Evolutionary conservation across 1,140 invertebrate species (phyloP).

Genomic region (Bicyclus anynana): DNA sequence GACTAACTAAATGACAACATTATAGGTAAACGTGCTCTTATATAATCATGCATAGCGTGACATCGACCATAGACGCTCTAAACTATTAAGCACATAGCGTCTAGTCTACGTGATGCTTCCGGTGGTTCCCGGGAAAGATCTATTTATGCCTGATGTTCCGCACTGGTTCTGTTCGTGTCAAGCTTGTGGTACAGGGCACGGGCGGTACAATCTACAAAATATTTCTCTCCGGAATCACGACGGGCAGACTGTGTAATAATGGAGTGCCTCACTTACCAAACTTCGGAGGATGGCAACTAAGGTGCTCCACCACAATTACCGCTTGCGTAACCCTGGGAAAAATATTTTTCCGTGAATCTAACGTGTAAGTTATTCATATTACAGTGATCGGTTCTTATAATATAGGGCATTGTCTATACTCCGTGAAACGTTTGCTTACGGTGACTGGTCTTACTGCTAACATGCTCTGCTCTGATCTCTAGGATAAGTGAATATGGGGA

Average conservation of each 20-base stretch:
- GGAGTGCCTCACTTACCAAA: constrained; percentile 77
- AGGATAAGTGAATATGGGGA: constrained; percentile 48
- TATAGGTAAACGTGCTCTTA: constrained; percentile 70
- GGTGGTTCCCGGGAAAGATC: constrained; percentile 74
- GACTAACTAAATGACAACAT: constrained; percentile 42
- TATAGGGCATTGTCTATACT: constrained; percentile 51
- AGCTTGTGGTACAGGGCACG: constrained; percentile 62
- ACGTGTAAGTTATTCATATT: constrained; percentile 71
- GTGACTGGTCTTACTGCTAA: constrained; percentile 51
- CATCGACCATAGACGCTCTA: constrained; percentile 60
- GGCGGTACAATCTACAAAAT: constrained; percentile 75
- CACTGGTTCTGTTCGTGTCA: constrained; percentile 58
- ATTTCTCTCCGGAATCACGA: constrained; percentile 76
- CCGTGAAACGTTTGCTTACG: constrained; percentile 50
- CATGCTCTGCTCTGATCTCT: constrained; percentile 55
- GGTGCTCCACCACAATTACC: constrained; percentile 77
- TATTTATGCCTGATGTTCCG: constrained; percentile 75
- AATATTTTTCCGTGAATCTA: constrained; percentile 77
- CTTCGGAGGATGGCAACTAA: constrained; percentile 76
- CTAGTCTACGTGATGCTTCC: constrained; percentile 68
- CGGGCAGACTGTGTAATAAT: constrained; percentile 74
- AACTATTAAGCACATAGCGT: constrained; percentile 60
- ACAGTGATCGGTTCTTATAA: constrained; percentile 66
- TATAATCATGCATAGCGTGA: constrained; percentile 74
- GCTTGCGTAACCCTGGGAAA: constrained; percentile 77